Conservation (phyloP, 2,888 invertebrate genomes). For the Nomada fabriciana region DNA sequence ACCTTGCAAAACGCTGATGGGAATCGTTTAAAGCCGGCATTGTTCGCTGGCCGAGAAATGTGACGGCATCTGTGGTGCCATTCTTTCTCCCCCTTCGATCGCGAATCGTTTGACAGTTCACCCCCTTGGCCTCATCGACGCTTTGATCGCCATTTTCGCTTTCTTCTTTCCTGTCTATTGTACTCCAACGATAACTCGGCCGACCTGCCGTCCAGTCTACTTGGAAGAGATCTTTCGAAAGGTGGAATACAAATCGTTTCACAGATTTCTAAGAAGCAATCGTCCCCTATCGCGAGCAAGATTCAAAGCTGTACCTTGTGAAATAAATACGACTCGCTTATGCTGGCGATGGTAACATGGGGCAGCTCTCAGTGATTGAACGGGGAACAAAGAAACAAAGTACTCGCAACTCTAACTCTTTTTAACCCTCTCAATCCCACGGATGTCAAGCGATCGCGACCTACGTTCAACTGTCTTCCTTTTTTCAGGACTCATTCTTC, state of each 20-base stretch:
- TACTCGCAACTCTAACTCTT: not conserved
- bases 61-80: conserved; percentile 54
- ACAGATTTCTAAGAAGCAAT: no score
- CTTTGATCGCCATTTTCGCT: conserved; percentile 59
- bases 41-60: conserved; percentile 69
- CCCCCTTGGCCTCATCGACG: conserved; percentile 14
- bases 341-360: no score
- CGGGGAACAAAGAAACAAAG: conserved; percentile 22
- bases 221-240: conserved; percentile 9
- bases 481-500: not conserved
- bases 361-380: not conserved
- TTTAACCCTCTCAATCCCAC: conserved; percentile 47
- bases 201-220: conserved; percentile 8
- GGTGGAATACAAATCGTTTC: conserved; percentile 1
- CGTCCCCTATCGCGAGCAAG: no score
- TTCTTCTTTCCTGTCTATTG: conserved; percentile 25
- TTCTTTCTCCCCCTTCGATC: conserved; percentile 36
- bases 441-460: conserved; percentile 67
- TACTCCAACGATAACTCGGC: conserved; percentile 39
- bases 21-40: conserved; percentile 71
- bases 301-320: no score
- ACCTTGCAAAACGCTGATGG: conserved; percentile 71
- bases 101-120: conserved; percentile 23
- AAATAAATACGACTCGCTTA: no score
- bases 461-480: conserved; percentile 42